Conservation (phyloP, 2,888 invertebrate genomes). For the Lobophora halterata region DNA sequence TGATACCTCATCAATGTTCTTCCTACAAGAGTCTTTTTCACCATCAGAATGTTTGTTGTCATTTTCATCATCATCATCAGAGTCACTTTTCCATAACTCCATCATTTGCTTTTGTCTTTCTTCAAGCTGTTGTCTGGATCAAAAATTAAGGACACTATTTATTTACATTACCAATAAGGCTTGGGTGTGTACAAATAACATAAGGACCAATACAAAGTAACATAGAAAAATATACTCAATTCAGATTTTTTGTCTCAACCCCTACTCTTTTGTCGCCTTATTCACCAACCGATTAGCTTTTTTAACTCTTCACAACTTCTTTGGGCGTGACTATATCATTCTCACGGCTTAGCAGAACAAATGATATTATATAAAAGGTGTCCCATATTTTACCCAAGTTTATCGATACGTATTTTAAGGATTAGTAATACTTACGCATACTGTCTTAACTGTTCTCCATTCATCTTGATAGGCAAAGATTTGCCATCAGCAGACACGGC, state of each 20-base stretch:
- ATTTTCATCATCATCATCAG: conserved; percentile 35
- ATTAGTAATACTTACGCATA: conserved; percentile 81
- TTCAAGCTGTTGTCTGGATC: conserved; percentile 82
- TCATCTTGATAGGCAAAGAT: conserved; percentile 82
- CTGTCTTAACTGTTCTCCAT: conserved; percentile 81
- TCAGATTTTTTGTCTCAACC: too few relatives aligned
- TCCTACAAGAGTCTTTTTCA: conserved; percentile 6
- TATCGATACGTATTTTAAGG: conserved; percentile 6
- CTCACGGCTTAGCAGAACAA: too few relatives aligned
- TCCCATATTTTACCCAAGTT: neutral
- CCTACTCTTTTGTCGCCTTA: too few relatives aligned
- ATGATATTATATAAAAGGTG: too few relatives aligned
- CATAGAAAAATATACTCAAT: too few relatives aligned
- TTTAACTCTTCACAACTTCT: too few relatives aligned
- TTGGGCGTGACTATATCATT: too few relatives aligned
- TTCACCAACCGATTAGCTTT: too few relatives aligned
- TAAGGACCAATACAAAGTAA: too few relatives aligned
- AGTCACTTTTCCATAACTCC: conserved; percentile 87
- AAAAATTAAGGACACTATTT: conserved; percentile 3
- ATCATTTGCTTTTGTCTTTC: conserved; percentile 88
- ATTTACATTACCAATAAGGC: neutral
- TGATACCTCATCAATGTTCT: neutral
- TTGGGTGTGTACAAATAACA: too few relatives aligned
- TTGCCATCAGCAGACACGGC: conserved; percentile 64
- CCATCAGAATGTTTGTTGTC: conserved; percentile 15